phyloP scores from a whole-genome alignment of 2,888 invertebrate species.

The Ennomos erosarius region DNA sequence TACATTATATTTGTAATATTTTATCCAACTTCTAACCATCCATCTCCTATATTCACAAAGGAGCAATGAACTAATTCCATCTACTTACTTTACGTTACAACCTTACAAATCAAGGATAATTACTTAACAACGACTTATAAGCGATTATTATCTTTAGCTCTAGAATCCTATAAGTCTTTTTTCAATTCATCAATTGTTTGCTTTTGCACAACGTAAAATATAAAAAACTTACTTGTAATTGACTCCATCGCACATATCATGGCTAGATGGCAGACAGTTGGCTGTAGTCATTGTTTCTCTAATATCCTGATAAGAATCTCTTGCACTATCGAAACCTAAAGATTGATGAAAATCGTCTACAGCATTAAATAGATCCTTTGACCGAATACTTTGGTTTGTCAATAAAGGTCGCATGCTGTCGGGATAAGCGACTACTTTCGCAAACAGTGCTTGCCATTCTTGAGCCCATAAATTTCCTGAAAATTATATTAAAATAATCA shows the following conservation, averaged over 20 bases:
- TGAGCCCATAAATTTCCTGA: constrained; percentile 89
- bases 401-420: constrained; percentile 82
- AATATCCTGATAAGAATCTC: constrained; percentile 85
- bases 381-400: constrained; percentile 65
- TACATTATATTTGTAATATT: too few relatives aligned
- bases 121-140: too few relatives aligned
- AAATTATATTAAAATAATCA: constrained; percentile 35
- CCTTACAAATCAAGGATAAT: too few relatives aligned
- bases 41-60: too few relatives aligned
- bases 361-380: constrained; percentile 82
- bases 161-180: too few relatives aligned
- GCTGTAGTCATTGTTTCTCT: constrained; percentile 85
- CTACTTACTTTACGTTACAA: too few relatives aligned
- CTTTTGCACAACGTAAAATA: too few relatives aligned
- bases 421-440: constrained; percentile 80
- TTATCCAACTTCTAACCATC: too few relatives aligned
- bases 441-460: constrained; percentile 83
- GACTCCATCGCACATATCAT: constrained; percentile 88
- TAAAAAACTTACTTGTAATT: constrained; percentile 84
- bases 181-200: too few relatives aligned
- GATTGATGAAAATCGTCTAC: constrained; percentile 87
- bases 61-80: too few relatives aligned
- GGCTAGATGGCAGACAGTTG: constrained; percentile 88
- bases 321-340: constrained; percentile 86
- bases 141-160: too few relatives aligned